Conservation (phyloP, 2,113 vertebrate species). For the Tenebrosternarchus preto region DNA sequence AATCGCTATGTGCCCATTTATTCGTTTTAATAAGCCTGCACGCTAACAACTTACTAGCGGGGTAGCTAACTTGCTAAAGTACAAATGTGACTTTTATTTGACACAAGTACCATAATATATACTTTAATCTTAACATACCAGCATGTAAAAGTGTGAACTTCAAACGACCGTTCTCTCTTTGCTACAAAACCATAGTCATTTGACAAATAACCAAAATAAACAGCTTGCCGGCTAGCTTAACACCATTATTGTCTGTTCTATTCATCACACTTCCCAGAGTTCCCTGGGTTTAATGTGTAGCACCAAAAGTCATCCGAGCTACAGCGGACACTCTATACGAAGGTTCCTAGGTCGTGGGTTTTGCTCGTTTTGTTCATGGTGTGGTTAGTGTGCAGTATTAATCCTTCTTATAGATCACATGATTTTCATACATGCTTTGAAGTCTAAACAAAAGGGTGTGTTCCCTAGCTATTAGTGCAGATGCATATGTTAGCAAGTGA, state of each 20-base stretch:
- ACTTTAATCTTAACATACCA: not conserved
- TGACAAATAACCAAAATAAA: slow-evolving; percentile 4
- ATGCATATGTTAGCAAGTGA: not conserved
- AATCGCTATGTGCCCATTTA: not conserved
- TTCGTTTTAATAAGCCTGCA: too few species aligned
- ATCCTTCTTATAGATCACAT: not conserved
- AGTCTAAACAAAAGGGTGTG: too few species aligned
- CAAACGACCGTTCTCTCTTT: not conserved
- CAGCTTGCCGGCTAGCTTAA: not conserved
- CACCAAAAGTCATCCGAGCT: not conserved
- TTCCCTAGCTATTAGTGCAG: too few species aligned
- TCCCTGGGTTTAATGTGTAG: not conserved
- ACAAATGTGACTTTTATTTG: not conserved
- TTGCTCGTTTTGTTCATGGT: not conserved
- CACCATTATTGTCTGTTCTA: slow-evolving; percentile 7
- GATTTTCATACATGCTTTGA: not conserved
- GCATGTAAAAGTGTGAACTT: not conserved
- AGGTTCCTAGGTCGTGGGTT: too few species aligned
- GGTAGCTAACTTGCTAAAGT: not conserved
- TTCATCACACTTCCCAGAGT: slow-evolving; percentile 48
- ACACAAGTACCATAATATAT: not conserved
- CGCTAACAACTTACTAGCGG: not conserved
- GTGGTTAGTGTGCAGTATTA: not conserved
- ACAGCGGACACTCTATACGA: not conserved
- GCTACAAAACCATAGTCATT: not conserved